Conservation (phyloP, 2,888 invertebrate species). For the Venustoraphidia nigricollis region DNA sequence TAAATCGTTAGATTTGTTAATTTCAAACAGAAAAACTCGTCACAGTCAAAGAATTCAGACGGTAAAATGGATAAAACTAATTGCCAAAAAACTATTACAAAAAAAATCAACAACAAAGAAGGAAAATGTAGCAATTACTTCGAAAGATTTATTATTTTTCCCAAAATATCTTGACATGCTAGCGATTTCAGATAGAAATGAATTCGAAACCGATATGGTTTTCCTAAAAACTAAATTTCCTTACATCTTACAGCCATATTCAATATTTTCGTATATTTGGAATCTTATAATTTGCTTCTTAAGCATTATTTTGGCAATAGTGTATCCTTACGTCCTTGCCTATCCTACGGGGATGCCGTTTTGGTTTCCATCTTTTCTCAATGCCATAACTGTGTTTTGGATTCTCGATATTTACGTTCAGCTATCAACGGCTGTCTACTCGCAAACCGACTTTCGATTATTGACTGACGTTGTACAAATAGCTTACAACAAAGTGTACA, state of each 20-base stretch:
- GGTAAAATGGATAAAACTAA: too few relatives aligned
- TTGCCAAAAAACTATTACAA: too few relatives aligned
- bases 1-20: neutral
- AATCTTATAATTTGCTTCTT: constrained; percentile 8
- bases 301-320: constrained; percentile 4
- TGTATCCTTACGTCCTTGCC: constrained; percentile 12
- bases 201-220: constrained; percentile 14
- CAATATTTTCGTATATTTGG: constrained; percentile 14
- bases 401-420: constrained; percentile 14
- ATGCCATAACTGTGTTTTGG: constrained; percentile 10
- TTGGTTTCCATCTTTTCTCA: constrained; percentile 3
- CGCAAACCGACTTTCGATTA: constrained; percentile 9
- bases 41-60: too few relatives aligned
- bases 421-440: constrained; percentile 12
- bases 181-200: constrained; percentile 14
- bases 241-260: constrained; percentile 15
- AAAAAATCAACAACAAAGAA: too few relatives aligned
- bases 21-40: neutral
- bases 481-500: constrained; percentile 6
- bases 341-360: constrained; percentile 1
- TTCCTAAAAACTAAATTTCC: constrained; percentile 15
- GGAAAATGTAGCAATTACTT: too few relatives aligned
- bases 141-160: too few relatives aligned
- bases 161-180: constrained; percentile 1
- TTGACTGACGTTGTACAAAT: constrained; percentile 10